Conservation (phyloP, 2,797 vertebrate genomes). For the Acipenser oxyrinchus region DNA sequence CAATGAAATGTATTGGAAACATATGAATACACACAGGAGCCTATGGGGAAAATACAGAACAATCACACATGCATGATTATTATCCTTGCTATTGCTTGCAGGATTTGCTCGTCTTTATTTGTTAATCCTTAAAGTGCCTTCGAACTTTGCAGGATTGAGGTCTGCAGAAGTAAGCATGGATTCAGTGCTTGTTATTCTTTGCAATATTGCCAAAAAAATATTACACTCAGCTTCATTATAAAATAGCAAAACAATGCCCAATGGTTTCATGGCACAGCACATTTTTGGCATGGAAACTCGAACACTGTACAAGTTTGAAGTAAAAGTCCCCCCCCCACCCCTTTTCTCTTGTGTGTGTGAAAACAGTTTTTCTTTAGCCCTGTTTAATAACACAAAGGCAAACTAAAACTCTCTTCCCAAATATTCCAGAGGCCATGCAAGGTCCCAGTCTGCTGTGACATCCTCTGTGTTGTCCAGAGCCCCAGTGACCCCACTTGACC, state of each 20-base stretch:
- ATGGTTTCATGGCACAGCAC: conserved; percentile 57
- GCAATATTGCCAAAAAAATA: conserved; percentile 33
- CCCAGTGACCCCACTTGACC: too few relatives aligned
- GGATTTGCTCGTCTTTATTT: conserved; percentile 6
- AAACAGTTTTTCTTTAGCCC: too few relatives aligned
- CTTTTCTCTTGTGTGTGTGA: too few relatives aligned
- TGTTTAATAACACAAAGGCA: too few relatives aligned
- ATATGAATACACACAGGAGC: conserved; percentile 29
- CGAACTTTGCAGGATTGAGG: conserved; percentile 32
- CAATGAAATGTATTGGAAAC: conserved; percentile 58
- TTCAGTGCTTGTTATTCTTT: conserved; percentile 15
- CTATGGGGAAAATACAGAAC: neutral
- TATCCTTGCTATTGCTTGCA: conserved; percentile 7
- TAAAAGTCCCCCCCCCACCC: neutral
- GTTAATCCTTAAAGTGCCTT: conserved; percentile 47
- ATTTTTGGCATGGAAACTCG: conserved; percentile 5
- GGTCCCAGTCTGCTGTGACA: too few relatives aligned
- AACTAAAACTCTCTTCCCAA: too few relatives aligned
- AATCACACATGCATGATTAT: neutral
- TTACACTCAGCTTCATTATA: conserved; percentile 19
- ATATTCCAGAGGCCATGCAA: too few relatives aligned
- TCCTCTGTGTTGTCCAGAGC: too few relatives aligned
- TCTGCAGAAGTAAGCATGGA: conserved; percentile 33
- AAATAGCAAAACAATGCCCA: conserved; percentile 31
- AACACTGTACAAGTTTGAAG: neutral